Base-by-base conservation (phyloP, 2,888 invertebrate genomes). In the Synergus umbraculus region DNA sequence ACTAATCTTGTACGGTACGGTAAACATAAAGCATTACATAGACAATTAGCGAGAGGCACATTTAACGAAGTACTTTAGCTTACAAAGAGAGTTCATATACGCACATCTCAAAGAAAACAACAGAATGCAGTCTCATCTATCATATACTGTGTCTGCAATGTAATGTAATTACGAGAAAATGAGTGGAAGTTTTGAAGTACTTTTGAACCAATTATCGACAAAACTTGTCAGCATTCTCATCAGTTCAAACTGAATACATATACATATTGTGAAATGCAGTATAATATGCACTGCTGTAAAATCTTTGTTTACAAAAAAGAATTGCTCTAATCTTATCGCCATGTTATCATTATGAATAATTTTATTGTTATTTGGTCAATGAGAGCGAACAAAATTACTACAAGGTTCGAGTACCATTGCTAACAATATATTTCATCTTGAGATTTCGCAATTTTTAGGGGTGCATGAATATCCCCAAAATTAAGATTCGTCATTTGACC, bases 31-130 rank as follows among this genome's bases (percentile, higher is more conserved):
- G 29, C 69, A 49, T 37, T 69, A 69, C 8, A 46, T 13, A 69
- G 69, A 49, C 29, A 69, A 69, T 69, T 69, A 69, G 69, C 49
- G n/a, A 18, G 22, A 37, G 46, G 69, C 15, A 46, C 69, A 69
- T 69, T 69, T 69, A 69, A 49, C 49, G 29, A 69, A 69, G 69
- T 49, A 69, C 46, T 69, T 49, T 49, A 69, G 29, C 69, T 69
- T 69, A 49, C 69, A 69, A 49, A 69, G 69, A 69, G 69, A 69
- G 69, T 69, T 69, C 22, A 69, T 46, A 49, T 49, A 44, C 69
- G 46, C 46, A 49, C 49, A 46, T 46, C 46, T 69, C 69, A 69
- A 69, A 69, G 29, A 69, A 69, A 69, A 49, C 29, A 69, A 69
- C 46, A 15, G 46, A 69, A 69, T 49, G 44, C 69, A 69, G 8